Evolutionary conservation across 1,140 invertebrate genomes (phyloP).

Genomic region (Dendrolimus punctatus): DNA sequence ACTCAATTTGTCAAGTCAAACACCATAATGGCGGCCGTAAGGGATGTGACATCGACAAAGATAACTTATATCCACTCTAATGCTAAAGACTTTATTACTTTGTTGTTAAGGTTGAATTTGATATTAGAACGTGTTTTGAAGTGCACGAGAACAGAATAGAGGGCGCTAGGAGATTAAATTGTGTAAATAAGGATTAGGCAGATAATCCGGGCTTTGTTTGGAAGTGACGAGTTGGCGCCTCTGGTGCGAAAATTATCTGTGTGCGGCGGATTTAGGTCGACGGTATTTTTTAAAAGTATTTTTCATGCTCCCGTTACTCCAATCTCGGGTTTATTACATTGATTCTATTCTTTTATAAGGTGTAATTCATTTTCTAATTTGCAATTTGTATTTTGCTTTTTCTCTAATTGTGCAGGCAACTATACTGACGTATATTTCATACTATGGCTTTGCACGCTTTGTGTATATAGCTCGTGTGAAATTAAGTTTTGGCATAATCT

Average conservation of each 20-base stretch:
- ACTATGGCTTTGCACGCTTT: too few species aligned
- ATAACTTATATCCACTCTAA: conserved; percentile 13
- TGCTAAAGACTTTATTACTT: background rate
- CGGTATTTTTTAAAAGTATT: conserved; percentile 12
- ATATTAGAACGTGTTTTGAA: conserved; percentile 19
- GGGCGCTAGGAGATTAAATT: conserved; percentile 52
- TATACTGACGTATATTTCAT: too few species aligned
- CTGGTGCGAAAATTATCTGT: conserved; percentile 23
- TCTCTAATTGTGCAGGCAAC: too few species aligned
- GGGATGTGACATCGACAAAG: conserved; percentile 25
- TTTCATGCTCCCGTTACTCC: background rate
- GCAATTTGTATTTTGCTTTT: too few species aligned
- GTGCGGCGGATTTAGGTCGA: conserved; percentile 51
- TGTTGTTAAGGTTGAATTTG: conserved; percentile 10
- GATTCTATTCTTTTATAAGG: too few species aligned
- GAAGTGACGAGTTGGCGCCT: conserved; percentile 52
- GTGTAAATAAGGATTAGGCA: conserved; percentile 68
- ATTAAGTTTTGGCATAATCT: too few species aligned
- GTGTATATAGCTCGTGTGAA: too few species aligned
- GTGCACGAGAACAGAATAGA: background rate
- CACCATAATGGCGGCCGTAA: conserved; percentile 39
- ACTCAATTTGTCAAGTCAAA: conserved; percentile 67
- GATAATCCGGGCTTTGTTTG: conserved; percentile 60
- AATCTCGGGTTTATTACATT: background rate
- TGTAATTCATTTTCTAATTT: too few species aligned